Evolutionary conservation across 2,113 vertebrate genomes (phyloP).

Genomic region (Prionailurus bengalensis): DNA sequence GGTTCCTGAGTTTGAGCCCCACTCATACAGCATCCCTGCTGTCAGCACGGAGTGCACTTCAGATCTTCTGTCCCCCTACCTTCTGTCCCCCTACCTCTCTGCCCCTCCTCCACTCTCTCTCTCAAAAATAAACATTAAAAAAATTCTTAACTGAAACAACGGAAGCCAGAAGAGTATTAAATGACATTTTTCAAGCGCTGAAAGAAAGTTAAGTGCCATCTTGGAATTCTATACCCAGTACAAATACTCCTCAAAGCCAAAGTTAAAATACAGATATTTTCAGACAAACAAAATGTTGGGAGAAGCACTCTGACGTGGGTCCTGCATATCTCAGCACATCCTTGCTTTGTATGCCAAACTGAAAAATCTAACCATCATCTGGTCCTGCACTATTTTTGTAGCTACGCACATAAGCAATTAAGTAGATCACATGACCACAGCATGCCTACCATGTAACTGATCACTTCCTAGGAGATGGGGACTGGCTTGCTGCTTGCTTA

Average conservation of each 20-base stretch:
- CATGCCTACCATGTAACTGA: neutral
- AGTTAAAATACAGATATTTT: neutral
- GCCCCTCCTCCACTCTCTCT: too few relatives aligned
- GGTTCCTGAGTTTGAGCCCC: too few relatives aligned
- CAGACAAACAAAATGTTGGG: neutral
- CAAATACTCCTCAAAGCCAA: conserved; percentile 23
- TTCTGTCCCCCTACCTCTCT: too few relatives aligned
- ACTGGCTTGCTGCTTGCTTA: neutral
- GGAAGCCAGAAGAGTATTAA: neutral
- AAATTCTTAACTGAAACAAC: neutral
- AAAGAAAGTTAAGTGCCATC: neutral
- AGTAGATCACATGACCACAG: neutral
- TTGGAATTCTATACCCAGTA: neutral
- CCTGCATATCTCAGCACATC: neutral
- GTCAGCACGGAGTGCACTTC: too few relatives aligned
- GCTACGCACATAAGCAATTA: neutral
- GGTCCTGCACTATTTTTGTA: neutral
- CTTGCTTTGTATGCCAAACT: neutral
- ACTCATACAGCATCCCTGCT: too few relatives aligned
- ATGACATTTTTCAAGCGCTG: neutral
- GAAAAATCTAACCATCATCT: neutral
- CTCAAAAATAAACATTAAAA: too few relatives aligned
- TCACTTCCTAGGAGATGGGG: neutral
- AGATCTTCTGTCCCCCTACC: too few relatives aligned
- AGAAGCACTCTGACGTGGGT: neutral